phyloP scores from a whole-genome alignment of 2,888 invertebrate species.

The Daptonema setosum region DNA sequence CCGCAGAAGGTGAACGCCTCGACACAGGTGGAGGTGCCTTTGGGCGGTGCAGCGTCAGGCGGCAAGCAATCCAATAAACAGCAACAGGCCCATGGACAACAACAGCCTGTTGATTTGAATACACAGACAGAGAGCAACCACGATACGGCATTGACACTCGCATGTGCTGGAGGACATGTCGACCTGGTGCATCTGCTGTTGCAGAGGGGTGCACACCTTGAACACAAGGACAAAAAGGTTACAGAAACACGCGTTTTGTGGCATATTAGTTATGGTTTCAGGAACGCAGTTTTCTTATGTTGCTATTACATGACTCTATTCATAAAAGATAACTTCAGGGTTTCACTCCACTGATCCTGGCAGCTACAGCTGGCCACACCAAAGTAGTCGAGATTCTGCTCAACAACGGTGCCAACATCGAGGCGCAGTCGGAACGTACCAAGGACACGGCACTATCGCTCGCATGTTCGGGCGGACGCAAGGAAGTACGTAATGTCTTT shows the following conservation, averaged over 20 bases:
- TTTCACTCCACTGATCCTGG: constrained; percentile 84
- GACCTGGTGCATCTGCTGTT: constrained; percentile 78
- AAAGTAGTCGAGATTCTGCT: constrained; percentile 71
- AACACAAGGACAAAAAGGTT: constrained; percentile 78
- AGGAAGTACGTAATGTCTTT: constrained; percentile 41
- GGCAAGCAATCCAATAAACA: background rate
- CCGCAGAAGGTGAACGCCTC: background rate
- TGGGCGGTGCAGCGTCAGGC: background rate
- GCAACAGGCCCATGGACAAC: background rate
- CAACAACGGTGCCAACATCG: constrained; percentile 82
- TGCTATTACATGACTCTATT: background rate
- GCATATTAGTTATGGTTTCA: background rate
- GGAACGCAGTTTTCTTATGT: background rate
- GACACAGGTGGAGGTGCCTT: background rate
- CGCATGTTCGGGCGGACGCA: constrained; percentile 87
- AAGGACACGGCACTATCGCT: constrained; percentile 85
- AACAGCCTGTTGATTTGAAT: background rate
- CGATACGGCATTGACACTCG: constrained; percentile 88
- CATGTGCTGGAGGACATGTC: constrained; percentile 59
- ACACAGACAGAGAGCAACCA: constrained; percentile 79
- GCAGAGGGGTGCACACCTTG: constrained; percentile 76
- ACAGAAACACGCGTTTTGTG: background rate
- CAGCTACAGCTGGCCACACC: constrained; percentile 83
- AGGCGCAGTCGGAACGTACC: constrained; percentile 92
- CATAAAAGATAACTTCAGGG: constrained; percentile 34